Evolutionary conservation across 2,113 vertebrate genomes (phyloP).

Genomic region (Brachionichthys hirsutus): DNA sequence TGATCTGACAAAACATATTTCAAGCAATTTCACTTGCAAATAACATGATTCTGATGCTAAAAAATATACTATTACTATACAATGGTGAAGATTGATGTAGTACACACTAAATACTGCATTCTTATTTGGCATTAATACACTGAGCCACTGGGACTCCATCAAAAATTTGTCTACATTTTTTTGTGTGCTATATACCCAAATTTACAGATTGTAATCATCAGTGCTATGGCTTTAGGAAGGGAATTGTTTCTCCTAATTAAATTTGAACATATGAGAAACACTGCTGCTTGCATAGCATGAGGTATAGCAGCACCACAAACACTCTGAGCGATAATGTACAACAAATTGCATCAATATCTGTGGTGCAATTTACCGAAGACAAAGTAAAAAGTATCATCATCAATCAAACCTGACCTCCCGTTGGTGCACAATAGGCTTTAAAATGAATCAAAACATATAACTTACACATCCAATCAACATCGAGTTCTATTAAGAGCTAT

Average conservation of each 20-base stretch:
- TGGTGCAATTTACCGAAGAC: slow-evolving; percentile 28
- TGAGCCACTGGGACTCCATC: slow-evolving; percentile 44
- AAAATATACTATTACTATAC: slow-evolving; percentile 36
- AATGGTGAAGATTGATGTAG: slow-evolving; percentile 44
- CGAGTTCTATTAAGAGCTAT: slow-evolving; percentile 50
- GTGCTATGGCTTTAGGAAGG: slow-evolving; percentile 63
- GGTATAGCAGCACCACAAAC: slow-evolving; percentile 62
- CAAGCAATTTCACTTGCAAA: slow-evolving; percentile 34
- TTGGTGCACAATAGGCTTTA: slow-evolving; percentile 17
- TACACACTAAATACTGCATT: slow-evolving; percentile 78
- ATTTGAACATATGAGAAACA: slow-evolving; percentile 30
- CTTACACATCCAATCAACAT: slow-evolving; percentile 29
- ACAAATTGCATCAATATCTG: slow-evolving; percentile 21
- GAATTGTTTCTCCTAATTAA: slow-evolving; percentile 27
- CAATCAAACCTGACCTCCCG: slow-evolving; percentile 16
- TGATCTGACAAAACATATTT: slow-evolving; percentile 33
- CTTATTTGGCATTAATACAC: slow-evolving; percentile 72
- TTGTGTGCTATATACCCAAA: slow-evolving; percentile 39
- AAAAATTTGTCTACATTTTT: slow-evolving; percentile 36
- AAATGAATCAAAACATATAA: slow-evolving; percentile 43
- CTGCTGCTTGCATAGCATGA: slow-evolving; percentile 64
- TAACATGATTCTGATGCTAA: slow-evolving; percentile 23
- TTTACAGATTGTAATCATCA: slow-evolving; percentile 65
- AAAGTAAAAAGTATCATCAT: slow-evolving; percentile 17
- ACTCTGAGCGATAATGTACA: slow-evolving; percentile 38